Evolutionary conservation across 2,113 vertebrate genomes (phyloP), one percentile per base, ranked within the genome.

Genomic region (Prunella himalayana): DNA sequence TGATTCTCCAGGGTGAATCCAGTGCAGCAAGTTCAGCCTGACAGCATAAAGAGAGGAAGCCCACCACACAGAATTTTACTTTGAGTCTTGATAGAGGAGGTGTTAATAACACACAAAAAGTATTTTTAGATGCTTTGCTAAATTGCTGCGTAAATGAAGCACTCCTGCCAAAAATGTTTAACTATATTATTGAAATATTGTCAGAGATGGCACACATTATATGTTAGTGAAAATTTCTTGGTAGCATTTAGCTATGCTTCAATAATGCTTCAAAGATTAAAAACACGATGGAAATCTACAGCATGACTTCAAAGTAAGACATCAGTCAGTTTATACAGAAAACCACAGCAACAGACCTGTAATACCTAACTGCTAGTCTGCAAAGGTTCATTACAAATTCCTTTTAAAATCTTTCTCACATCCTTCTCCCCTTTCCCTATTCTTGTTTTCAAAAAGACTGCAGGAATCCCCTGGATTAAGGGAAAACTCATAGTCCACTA

Each of bases 391-490:
- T 92, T 93, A 83, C 37, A 69, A 75, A 90, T 92, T 97, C 92
- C 82, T 95, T 95, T 88, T 30, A 70, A 94, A 95, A 94, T 63
- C 44, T 72, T 47, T 51, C 85, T 94, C 70, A 84, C 37, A 79
- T 57, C 51, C 24, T 86, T 56, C 60, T 81, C 20, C 31, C 45
- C 45, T 87, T 71, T 59, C 61, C n/a, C 42, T 57, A 53, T 37
- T 42, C 47, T 56, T 79, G 56, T 88, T 94, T 96, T 94, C 88
- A 93, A 68, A 95, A 83, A 90, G 83, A 94, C 72, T 39, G 42
- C 53, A 96, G 75, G 94, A 97, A 94, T 88, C 56, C 59, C 54
- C 15, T 56, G 79, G 41, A 95, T 96, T 95, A 96, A 88, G 15
- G 66, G 53, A 72, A 33, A 95, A 88, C 50, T 75, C 91, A 71